A percentile compares a stretch with the other conserved stretches of the same genome.
These are phyloP conservation scores for Ciconia maguari DNA, from an alignment of 2,113 vertebrate genomes.

Conservation along the genomic window DNA sequence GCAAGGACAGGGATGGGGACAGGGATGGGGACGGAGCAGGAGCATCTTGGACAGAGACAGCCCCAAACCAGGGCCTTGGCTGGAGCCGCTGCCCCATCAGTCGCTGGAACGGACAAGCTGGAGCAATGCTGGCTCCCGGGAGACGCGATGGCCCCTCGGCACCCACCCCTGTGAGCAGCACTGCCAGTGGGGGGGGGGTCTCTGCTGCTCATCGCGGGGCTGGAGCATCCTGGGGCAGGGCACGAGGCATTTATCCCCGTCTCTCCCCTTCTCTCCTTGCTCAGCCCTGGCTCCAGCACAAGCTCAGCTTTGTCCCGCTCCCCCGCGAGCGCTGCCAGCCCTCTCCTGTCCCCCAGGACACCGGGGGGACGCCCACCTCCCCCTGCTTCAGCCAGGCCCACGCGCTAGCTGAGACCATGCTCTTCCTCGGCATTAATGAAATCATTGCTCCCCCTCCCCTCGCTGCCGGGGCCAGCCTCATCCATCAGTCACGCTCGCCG, in stretches of 20 bases:
- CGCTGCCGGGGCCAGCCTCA: neutral
- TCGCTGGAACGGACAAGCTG: neutral
- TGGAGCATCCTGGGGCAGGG: neutral
- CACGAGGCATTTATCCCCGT: neutral
- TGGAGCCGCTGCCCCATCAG: neutral
- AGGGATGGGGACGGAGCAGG: neutral
- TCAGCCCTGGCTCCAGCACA: neutral
- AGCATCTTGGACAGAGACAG: neutral
- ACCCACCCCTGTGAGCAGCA: neutral
- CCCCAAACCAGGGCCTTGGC: neutral
- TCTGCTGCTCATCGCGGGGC: rapidly evolving
- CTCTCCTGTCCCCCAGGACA: neutral
- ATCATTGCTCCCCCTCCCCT: neutral
- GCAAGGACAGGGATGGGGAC: neutral
- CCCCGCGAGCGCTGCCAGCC: neutral
- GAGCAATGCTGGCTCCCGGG: rapidly evolving
- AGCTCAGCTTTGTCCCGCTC: neutral
- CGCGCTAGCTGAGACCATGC: rapidly evolving
- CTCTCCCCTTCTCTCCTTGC: neutral
- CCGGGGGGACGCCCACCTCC: neutral
- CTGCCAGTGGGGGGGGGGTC: neutral
- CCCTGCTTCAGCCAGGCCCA: neutral
- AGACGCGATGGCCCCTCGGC: neutral
- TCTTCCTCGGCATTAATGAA: rapidly evolving
- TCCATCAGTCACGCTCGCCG: neutral